Evolutionary conservation across 2,888 invertebrate species (phyloP).

Genomic region (Neria commutata): DNA sequence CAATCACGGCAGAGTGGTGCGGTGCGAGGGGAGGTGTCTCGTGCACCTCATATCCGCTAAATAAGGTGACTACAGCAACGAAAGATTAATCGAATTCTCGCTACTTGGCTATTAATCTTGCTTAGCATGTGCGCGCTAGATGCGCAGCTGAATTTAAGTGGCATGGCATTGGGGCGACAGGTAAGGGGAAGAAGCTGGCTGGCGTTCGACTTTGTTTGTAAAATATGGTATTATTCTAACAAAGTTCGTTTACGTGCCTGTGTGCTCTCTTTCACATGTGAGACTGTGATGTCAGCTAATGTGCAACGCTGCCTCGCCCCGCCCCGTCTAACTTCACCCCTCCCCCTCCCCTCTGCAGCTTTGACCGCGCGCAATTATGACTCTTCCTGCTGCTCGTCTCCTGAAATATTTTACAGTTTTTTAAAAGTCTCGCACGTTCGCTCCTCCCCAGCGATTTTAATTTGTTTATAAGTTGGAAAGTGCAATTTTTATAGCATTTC

Average conservation of each 20-base stretch:
- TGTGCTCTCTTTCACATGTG: too few relatives aligned
- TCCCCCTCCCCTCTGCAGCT: neutral
- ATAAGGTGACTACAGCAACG: conserved; percentile 37
- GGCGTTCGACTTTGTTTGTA: conserved; percentile 40
- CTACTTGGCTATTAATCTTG: conserved; percentile 57
- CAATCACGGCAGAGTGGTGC: neutral
- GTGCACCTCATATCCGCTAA: conserved; percentile 2
- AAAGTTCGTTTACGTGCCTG: conserved; percentile 20
- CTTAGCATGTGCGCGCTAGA: too few relatives aligned
- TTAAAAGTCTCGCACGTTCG: conserved; percentile 2
- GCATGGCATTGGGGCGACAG: conserved; percentile 14
- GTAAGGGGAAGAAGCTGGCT: conserved; percentile 21
- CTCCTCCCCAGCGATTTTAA: conserved; percentile 8
- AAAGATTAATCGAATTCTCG: conserved; percentile 58
- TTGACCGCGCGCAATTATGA: neutral
- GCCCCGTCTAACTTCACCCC: too few relatives aligned
- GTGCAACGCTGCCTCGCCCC: too few relatives aligned
- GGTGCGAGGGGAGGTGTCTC: neutral
- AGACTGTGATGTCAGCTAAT: neutral
- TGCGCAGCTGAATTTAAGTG: conserved; percentile 4
- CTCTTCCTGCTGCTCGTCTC: conserved; percentile 5
- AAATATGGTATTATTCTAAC: conserved; percentile 49
- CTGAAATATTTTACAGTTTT: conserved; percentile 21
- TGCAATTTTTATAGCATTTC: conserved; percentile 22
- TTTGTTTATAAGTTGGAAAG: conserved; percentile 13